Conservation (phyloP, 35 echinoderm and acorn worm species). For the Apostichopus japonicus region DNA sequence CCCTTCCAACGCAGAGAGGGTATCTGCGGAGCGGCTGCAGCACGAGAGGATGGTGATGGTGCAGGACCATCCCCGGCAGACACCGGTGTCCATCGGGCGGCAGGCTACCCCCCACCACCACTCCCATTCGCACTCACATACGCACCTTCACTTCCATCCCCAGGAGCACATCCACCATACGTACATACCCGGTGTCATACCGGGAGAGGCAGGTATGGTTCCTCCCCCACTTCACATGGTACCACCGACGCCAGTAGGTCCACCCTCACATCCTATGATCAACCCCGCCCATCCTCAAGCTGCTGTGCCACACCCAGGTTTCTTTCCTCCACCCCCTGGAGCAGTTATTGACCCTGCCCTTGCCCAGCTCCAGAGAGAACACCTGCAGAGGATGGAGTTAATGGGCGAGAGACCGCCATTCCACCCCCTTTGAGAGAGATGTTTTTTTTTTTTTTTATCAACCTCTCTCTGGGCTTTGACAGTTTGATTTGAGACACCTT, state of each 20-base stretch:
- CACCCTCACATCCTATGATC: conserved; percentile 40
- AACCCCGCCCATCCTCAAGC: conserved; percentile 27
- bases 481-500: too few relatives aligned
- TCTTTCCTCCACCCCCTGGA: conserved; percentile 48
- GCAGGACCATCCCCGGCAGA: conserved; percentile 51
- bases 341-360: conserved; percentile 45
- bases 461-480: too few relatives aligned
- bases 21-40: conserved; percentile 84
- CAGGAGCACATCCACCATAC: conserved; percentile 94
- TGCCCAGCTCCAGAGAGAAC: conserved; percentile 43
- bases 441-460: too few relatives aligned
- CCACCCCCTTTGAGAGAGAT: not conserved
- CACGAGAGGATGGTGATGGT: conserved; percentile 80
- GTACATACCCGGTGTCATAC: conserved; percentile 56
- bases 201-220: conserved; percentile 2
- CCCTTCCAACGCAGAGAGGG: conserved; percentile 69
- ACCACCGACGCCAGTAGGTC: not conserved
- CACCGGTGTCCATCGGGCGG: not conserved
- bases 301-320: conserved; percentile 30
- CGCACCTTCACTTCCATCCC: conserved; percentile 97
- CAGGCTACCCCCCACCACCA: conserved; percentile 86
- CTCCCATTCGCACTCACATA: conserved; percentile 95
- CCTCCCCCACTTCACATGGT: conserved; percentile 40
- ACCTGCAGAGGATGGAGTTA: conserved; percentile 54
- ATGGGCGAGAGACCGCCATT: conserved; percentile 47